phyloP scores from a whole-genome alignment of 2,797 vertebrate species.

The Neosalanx taihuensis region DNA sequence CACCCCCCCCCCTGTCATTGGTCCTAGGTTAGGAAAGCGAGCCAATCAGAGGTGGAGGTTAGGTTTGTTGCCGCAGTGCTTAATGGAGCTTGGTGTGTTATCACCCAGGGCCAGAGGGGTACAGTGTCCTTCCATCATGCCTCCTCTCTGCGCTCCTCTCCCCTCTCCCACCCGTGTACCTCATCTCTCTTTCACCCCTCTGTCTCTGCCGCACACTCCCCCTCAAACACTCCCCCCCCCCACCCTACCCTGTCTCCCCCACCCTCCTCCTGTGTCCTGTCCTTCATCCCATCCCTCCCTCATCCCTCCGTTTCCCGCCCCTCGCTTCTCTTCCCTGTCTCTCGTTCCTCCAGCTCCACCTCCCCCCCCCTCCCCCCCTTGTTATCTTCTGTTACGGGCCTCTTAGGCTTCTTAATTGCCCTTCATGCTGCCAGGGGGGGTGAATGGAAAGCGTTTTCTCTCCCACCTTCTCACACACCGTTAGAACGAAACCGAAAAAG shows the following conservation, averaged over 20 bases:
- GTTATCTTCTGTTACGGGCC: constrained; percentile 36
- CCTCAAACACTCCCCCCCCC: not conserved
- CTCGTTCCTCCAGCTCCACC: not conserved
- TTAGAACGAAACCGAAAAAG: constrained; percentile 28
- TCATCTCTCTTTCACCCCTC: not conserved
- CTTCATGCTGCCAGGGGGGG: constrained; percentile 20
- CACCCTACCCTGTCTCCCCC: not conserved
- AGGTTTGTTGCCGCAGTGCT: constrained; percentile 12
- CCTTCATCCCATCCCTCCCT: not conserved
- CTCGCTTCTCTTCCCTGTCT: not conserved
- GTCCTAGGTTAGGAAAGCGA: not conserved
- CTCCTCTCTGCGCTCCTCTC: too few relatives aligned
- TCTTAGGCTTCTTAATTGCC: constrained; percentile 50
- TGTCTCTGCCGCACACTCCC: not conserved
- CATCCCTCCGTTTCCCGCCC: not conserved
- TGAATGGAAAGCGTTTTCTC: constrained; percentile 12
- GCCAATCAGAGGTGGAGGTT: constrained; percentile 5
- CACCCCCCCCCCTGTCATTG: too few relatives aligned
- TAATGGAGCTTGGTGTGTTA: constrained; percentile 24
- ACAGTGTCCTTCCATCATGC: too few relatives aligned
- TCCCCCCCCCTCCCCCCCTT: not conserved
- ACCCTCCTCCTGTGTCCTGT: not conserved
- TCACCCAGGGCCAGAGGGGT: constrained; percentile 15
- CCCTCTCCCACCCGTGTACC: too few relatives aligned
- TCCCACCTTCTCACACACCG: constrained; percentile 9